Percentiles rank a stretch among this genome's conserved stretches.
Conservation (phyloP, 2,113 vertebrate species). For the Hydropotes inermis region DNA sequence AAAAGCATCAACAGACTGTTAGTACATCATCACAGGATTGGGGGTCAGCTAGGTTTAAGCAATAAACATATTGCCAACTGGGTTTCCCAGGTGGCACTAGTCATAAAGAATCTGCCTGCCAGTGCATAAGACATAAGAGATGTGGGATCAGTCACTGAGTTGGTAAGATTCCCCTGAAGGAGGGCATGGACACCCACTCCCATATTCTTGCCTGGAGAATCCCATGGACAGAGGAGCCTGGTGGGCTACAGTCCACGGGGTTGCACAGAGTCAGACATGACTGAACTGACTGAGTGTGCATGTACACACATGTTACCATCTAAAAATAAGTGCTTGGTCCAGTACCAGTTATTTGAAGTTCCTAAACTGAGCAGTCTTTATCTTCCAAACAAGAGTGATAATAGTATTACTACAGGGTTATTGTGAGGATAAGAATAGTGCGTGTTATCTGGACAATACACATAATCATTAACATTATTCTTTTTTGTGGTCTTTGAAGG, state of each 20-base stretch:
- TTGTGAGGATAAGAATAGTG: not conserved
- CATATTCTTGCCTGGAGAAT: not conserved
- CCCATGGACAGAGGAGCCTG: accelerated
- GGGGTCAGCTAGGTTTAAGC: not conserved
- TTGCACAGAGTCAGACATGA: not conserved
- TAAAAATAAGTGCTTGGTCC: not conserved
- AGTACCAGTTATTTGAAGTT: not conserved
- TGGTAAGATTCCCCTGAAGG: not conserved
- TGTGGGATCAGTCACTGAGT: not conserved
- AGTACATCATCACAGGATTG: not conserved
- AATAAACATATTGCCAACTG: not conserved
- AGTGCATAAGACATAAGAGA: not conserved
- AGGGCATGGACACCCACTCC: not conserved
- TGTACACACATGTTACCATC: not conserved
- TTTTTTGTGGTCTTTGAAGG: not conserved
- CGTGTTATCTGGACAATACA: not conserved
- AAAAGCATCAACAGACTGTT: not conserved
- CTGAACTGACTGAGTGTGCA: not conserved
- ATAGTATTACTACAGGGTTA: not conserved
- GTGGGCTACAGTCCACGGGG: not conserved
- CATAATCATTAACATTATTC: not conserved
- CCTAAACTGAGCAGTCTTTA: not conserved
- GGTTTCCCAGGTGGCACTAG: not conserved
- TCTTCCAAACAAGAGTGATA: not conserved
- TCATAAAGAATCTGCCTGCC: accelerated